phyloP scores from a whole-genome alignment of 2,113 vertebrate species.

The Pogonocichla stellata region DNA sequence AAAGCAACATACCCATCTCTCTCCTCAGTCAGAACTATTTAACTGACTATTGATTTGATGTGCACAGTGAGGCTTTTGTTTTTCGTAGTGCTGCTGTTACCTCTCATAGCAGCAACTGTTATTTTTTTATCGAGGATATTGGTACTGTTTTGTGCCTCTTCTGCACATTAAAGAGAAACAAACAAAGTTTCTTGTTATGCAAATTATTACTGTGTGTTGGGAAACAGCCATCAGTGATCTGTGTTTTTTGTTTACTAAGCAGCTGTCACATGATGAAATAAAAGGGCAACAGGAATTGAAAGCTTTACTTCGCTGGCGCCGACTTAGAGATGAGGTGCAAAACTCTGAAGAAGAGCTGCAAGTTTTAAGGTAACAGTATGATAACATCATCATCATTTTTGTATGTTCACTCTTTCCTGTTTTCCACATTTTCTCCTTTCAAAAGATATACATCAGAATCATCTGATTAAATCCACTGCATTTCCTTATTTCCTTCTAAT shows the following conservation, averaged over 20 bases:
- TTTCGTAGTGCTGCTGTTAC: not conserved
- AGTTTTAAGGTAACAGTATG: slow-evolving; percentile 84
- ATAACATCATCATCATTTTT: not conserved
- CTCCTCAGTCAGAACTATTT: not conserved
- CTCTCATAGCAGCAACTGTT: not conserved
- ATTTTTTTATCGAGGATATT: not conserved
- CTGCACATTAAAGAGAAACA: not conserved
- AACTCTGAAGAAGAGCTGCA: slow-evolving; percentile 89
- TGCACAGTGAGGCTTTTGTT: not conserved
- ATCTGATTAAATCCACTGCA: not conserved
- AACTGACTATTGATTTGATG: not conserved
- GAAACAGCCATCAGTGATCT: not conserved
- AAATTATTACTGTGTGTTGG: not conserved
- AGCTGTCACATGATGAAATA: slow-evolving; percentile 78
- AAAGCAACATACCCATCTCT: not conserved
- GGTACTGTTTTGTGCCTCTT: not conserved
- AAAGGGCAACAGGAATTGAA: slow-evolving; percentile 82
- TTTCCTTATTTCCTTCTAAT: slow-evolving; percentile 47
- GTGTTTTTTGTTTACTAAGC: slow-evolving; percentile 5
- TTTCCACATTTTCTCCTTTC: not conserved
- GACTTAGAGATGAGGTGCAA: slow-evolving; percentile 88
- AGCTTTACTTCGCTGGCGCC: slow-evolving; percentile 85
- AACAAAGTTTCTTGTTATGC: not conserved
- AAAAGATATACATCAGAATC: not conserved
- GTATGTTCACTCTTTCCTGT: not conserved